phyloP scores from a whole-genome alignment of 2,113 vertebrate species.

The Cavia porcellus region DNA sequence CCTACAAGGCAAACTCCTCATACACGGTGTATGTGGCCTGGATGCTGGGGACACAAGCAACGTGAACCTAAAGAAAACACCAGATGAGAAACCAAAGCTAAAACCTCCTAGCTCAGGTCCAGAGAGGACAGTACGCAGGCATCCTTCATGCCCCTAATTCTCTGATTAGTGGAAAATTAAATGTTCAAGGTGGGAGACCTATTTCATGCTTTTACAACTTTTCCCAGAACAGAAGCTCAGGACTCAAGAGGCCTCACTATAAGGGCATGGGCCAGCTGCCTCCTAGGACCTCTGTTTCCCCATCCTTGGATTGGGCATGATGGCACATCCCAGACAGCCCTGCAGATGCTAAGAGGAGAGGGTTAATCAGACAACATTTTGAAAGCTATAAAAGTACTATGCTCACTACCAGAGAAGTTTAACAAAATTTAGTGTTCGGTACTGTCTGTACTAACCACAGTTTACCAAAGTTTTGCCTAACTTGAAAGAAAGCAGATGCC shows the following conservation, averaged over 20 bases:
- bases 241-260: background rate
- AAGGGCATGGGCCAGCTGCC: background rate
- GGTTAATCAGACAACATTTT: background rate
- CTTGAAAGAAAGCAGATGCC: background rate
- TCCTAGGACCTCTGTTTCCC: constrained; percentile 44
- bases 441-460: background rate
- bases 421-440: background rate
- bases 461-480: background rate
- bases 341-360: background rate
- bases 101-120: background rate
- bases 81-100: background rate
- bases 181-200: constrained; percentile 22
- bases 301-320: constrained; percentile 49
- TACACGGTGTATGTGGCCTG: background rate
- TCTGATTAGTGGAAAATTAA: constrained; percentile 38
- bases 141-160: background rate
- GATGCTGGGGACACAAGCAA: background rate
- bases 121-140: background rate
- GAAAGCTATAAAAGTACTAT: background rate
- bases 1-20: background rate
- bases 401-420: constrained; percentile 36
- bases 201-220: constrained; percentile 32
- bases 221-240: background rate
- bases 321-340: background rate
- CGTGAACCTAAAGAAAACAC: background rate